These are phyloP conservation scores for Melanerpes formicivorus DNA, from an alignment of 2,113 vertebrate genomes.

Conservation along the genomic window DNA sequence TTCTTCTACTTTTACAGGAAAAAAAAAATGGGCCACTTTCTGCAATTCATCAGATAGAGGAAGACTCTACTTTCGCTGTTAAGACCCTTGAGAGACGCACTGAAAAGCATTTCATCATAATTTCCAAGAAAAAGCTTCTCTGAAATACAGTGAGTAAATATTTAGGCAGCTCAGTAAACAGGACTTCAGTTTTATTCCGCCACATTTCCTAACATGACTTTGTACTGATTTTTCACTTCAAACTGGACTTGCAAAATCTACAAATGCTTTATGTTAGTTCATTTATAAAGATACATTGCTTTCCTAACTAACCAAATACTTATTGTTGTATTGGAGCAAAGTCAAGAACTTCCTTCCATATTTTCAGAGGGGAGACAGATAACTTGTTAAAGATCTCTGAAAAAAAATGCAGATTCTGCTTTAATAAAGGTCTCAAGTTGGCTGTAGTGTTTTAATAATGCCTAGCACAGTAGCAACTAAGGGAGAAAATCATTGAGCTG, in stretches of 20 bases:
- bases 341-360: neutral
- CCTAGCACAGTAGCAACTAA: neutral
- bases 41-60: neutral
- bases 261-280: neutral
- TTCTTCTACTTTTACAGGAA: neutral
- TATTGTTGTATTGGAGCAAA: neutral
- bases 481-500: neutral
- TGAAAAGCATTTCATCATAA: neutral
- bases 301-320: neutral
- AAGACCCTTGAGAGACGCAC: neutral
- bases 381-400: neutral
- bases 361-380: neutral
- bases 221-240: neutral
- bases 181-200: neutral
- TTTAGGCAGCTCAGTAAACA: neutral
- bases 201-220: neutral
- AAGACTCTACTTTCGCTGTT: neutral
- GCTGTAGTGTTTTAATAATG: neutral
- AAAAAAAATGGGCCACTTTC: neutral
- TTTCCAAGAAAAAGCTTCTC: neutral
- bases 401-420: neutral
- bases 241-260: neutral
- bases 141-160: constrained; percentile 17
- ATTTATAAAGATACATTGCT: neutral
- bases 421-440: neutral